phyloP scores from a whole-genome alignment of 2,797 vertebrate species.

The Salarias fasciatus region DNA sequence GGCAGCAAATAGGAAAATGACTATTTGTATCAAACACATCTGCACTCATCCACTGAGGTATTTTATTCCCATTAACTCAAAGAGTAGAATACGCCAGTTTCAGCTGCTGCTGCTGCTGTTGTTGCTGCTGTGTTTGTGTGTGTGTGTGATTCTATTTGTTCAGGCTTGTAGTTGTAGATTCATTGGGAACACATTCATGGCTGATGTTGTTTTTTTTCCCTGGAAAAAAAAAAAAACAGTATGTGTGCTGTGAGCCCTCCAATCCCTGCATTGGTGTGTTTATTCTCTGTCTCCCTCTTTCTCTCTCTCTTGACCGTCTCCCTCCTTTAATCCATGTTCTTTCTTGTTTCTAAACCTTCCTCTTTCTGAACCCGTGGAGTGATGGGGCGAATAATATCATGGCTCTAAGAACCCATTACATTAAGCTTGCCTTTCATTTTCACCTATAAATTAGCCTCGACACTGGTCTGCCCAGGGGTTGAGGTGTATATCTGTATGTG shows the following conservation, averaged over 20 bases:
- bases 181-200: conserved; percentile 90
- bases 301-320: conserved; percentile 57
- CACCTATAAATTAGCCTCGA: conserved; percentile 94
- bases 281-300: conserved; percentile 37
- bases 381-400: conserved; percentile 84
- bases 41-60: conserved; percentile 99
- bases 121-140: conserved; percentile 66
- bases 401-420: conserved; percentile 93
- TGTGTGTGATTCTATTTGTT: conserved; percentile 88
- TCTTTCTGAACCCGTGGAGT: conserved; percentile 70
- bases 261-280: conserved; percentile 62
- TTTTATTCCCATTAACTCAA: conserved; percentile 99
- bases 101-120: conserved; percentile 85
- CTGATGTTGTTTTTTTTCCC: conserved; percentile 73
- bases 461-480: conserved; percentile 84
- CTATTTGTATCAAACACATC: conserved; percentile 99
- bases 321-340: conserved; percentile 46
- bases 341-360: conserved; percentile 57
- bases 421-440: conserved; percentile 92
- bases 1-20: conserved; percentile 99
- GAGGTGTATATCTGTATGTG: conserved; percentile 78
- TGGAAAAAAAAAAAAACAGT: conserved; percentile 28
- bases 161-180: conserved; percentile 95
- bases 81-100: conserved; percentile 99
- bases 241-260: conserved; percentile 62